Evolutionary conservation across 2,888 invertebrate species (phyloP).

Genomic region (Ametastegia equiseti): DNA sequence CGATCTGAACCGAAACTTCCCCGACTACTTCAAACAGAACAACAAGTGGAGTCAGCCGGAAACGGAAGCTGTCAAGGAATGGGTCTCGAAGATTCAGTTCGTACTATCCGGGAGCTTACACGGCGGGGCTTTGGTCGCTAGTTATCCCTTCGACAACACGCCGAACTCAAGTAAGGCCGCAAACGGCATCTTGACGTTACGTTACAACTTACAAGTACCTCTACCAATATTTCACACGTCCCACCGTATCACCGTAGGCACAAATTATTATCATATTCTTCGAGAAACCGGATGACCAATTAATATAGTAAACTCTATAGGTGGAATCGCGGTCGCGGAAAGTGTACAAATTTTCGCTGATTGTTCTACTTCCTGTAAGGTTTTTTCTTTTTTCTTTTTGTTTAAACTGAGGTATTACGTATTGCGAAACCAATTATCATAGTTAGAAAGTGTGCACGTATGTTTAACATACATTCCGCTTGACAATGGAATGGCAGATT

Average conservation of each 20-base stretch:
- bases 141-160: slow-evolving; percentile 98
- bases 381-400: slow-evolving; percentile 49
- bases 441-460: slow-evolving; percentile 30
- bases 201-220: too few relatives aligned
- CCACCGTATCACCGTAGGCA: slow-evolving; percentile 1
- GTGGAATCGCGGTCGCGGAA: too few relatives aligned
- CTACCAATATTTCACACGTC: too few relatives aligned
- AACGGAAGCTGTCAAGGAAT: slow-evolving; percentile 95
- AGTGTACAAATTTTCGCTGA: not conserved
- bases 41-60: slow-evolving; percentile 95
- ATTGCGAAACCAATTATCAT: not conserved
- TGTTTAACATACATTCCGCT: not conserved
- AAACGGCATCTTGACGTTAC: slow-evolving; percentile 14
- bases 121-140: slow-evolving; percentile 96
- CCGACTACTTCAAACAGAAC: slow-evolving; percentile 94
- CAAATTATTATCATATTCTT: not conserved
- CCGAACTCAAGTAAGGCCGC: slow-evolving; percentile 91
- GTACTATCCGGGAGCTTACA: slow-evolving; percentile 96
- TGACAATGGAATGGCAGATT: slow-evolving; percentile 28
- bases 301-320: not conserved
- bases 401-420: not conserved
- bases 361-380: slow-evolving; percentile 40
- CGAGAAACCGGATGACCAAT: slow-evolving; percentile 26
- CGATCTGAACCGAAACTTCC: slow-evolving; percentile 97
- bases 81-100: slow-evolving; percentile 95